Percentiles rank a stretch among this genome's conserved stretches.
phyloP scores from a whole-genome alignment of 1,140 invertebrate genomes.

The Geopemphigus sp. region DNA sequence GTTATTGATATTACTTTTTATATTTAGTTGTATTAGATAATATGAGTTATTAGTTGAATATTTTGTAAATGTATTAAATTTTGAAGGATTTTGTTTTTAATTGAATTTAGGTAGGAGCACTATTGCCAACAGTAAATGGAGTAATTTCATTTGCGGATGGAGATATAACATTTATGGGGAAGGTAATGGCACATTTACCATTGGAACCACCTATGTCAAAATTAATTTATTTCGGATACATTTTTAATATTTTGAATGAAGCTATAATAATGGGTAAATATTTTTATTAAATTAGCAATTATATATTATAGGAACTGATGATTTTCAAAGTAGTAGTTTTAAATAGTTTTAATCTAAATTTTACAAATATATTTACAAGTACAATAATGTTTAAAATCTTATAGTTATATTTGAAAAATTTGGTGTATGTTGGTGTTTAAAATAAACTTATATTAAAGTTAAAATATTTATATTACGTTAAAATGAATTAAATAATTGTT shows the following conservation, averaged over 20 bases:
- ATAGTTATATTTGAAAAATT: no score
- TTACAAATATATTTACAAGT: no score
- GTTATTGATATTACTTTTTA: no score
- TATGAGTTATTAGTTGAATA: not conserved
- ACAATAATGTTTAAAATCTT: no score
- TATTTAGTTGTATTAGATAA: no score
- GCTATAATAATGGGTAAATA: conserved; percentile 79
- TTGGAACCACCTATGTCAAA: conserved; percentile 79
- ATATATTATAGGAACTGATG: no score
- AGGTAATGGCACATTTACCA: conserved; percentile 77
- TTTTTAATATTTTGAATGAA: conserved; percentile 82
- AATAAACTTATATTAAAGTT: no score
- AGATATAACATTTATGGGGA: conserved; percentile 84
- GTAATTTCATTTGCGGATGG: conserved; percentile 70
- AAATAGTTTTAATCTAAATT: no score
- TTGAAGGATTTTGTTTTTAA: not conserved
- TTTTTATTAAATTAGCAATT: not conserved
- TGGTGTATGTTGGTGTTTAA: no score
- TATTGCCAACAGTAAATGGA: conserved; percentile 63
- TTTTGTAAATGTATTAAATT: not conserved
- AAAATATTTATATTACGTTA: no score
- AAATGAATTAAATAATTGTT: no score
- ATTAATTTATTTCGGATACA: conserved; percentile 82
- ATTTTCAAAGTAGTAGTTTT: no score
- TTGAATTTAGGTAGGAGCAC: conserved; percentile 62